Base-by-base conservation (phyloP, 1,140 invertebrate species). In the Euura lappo region DNA sequence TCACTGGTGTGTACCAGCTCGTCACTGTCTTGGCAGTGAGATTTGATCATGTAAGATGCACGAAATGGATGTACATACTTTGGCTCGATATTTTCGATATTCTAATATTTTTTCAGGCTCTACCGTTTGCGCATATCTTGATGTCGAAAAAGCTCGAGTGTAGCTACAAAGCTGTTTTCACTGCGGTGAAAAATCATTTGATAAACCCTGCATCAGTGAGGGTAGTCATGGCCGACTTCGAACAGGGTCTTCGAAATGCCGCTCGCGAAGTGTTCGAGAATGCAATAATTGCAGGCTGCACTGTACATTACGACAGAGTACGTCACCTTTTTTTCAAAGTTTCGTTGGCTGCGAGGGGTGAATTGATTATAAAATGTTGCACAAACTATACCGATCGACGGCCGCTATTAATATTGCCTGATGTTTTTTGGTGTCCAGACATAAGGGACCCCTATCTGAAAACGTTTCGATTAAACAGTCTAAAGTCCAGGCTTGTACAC, bases 31-130 rank as follows among this genome's bases (percentile, higher is more conserved):
- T 71, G 7, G 71, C 65, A 45, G 47, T 71, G 11, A 71, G 3
- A 45, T 71, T 67, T 66, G 71, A 66, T 42, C 71, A 71, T 42
- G 71, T 71, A 45, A 71, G 71, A 51, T 45, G 45, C 46, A 13
- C 4, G 42, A 45, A 43, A 43, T 45, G 28, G 43, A 70, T 45
- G 28, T 70, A 13, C 69, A 45, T 69, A 67, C 66, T 67, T 42
- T 8, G 28, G 28, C 65, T 42, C 44, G 44, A 69, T 69, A 44
- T 6, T 70, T 46, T 2, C 64, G 13, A 69, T 45, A 5, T 69
- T 28, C 6, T 7, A 47, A 10, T 1, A 51, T 51, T 70, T 45
- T 71, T 66, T 10, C n/a, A 71, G 71, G 71, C 71, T n/a, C 45
- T 66, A 71, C 71, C 71, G 11, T 42, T 71, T 28, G 60, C 64